Conservation (phyloP, 2,888 invertebrate genomes). For the Cheilosia pagana region DNA sequence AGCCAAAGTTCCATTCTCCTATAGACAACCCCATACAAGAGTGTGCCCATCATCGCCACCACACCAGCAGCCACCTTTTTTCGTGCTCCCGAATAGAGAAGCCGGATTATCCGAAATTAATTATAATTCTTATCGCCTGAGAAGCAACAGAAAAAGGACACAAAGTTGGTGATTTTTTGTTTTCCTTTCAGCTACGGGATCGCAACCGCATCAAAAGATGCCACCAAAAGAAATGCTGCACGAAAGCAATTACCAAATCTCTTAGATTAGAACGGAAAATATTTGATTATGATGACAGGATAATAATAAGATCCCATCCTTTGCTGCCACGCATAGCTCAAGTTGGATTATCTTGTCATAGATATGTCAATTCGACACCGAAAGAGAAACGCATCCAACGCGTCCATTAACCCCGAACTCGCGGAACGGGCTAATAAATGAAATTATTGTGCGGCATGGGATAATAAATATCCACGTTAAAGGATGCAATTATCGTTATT, state of each 20-base stretch:
- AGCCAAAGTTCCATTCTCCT: slow-evolving; percentile 4
- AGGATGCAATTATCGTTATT: slow-evolving; percentile 46
- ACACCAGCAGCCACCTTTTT: slow-evolving; percentile 63
- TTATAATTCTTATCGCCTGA: slow-evolving; percentile 72
- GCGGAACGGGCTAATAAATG: slow-evolving; percentile 6
- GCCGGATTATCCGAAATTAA: slow-evolving; percentile 73
- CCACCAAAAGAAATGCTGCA: slow-evolving; percentile 44
- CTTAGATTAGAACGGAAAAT: slow-evolving; percentile 62
- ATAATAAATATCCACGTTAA: slow-evolving; percentile 21
- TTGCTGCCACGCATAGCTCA: slow-evolving; percentile 47
- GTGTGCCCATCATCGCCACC: slow-evolving; percentile 33
- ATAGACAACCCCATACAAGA: background rate
- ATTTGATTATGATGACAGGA: slow-evolving; percentile 72
- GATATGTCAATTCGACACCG: slow-evolving; percentile 46
- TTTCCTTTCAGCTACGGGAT: slow-evolving; percentile 42
- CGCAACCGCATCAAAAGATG: slow-evolving; percentile 10
- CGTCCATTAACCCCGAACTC: slow-evolving; percentile 45
- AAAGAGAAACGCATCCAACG: background rate
- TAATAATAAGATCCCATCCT: slow-evolving; percentile 68
- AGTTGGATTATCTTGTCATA: slow-evolving; percentile 68
- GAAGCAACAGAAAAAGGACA: slow-evolving; percentile 32
- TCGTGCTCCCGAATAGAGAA: slow-evolving; percentile 69
- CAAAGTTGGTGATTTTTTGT: slow-evolving; percentile 37
- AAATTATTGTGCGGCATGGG: slow-evolving; percentile 3
- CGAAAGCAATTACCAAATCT: slow-evolving; percentile 72